phyloP scores from a whole-genome alignment of 2,113 vertebrate genomes.

The Nanorana parkeri region DNA sequence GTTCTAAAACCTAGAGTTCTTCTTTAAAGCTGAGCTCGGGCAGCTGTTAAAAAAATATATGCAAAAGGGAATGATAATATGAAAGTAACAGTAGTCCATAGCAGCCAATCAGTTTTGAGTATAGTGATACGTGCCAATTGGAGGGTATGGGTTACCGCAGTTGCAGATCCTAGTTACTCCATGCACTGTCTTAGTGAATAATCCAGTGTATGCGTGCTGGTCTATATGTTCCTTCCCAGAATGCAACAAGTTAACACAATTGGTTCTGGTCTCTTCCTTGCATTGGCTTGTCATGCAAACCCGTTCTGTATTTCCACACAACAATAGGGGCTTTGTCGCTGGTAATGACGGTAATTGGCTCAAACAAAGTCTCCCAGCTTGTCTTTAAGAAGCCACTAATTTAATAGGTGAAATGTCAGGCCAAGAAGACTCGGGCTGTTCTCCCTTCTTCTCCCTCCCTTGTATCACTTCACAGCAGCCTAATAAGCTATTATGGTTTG shows the following conservation, averaged over 20 bases:
- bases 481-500: constrained; percentile 78
- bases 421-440: constrained; percentile 66
- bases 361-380: constrained; percentile 61
- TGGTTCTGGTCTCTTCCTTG: constrained; percentile 40
- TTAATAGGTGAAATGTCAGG: constrained; percentile 78
- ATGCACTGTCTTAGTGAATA: too few species aligned
- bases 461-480: constrained; percentile 72
- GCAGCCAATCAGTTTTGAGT: too few species aligned
- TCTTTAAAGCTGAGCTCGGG: too few species aligned
- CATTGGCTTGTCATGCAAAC: constrained; percentile 58
- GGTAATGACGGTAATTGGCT: constrained; percentile 68
- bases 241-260: constrained; percentile 12
- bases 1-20: too few species aligned
- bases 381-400: constrained; percentile 75
- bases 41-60: too few species aligned
- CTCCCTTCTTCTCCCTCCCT: constrained; percentile 63
- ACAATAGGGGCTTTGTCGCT: constrained; percentile 72
- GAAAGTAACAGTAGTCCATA: too few species aligned
- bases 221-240: neutral
- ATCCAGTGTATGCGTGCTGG: too few species aligned
- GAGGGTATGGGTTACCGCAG: too few species aligned
- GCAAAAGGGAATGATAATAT: too few species aligned
- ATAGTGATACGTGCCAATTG: too few species aligned
- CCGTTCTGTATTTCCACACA: constrained; percentile 39
- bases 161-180: too few species aligned